Evolutionary conservation across 1,140 invertebrate species (phyloP), one percentile per base, ranked within the genome.

Genomic region (Ctenoplectra terminalis): DNA sequence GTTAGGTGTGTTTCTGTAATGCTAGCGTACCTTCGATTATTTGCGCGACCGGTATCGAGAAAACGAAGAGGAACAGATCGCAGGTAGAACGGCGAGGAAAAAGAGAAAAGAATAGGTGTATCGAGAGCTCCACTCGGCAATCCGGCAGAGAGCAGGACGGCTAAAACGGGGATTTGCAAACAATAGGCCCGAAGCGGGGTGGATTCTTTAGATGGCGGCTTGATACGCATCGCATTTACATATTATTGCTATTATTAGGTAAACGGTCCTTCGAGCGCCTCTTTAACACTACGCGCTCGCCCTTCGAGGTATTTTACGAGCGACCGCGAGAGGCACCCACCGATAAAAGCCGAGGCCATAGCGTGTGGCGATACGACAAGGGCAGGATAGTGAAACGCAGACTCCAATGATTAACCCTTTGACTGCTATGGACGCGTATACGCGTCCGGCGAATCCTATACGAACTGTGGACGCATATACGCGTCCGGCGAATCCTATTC

Each of bases 241-340:
- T 93, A 93, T 93, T 92, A 93, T 93, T 93, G 92, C 92, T 93
- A 92, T 93, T 93, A 93, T 93, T 93, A 93, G 92, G 92, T 93
- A 92, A 93, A 93, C 91, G 92, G 90, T 93, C 88, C 90, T 91
- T 82, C 89, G 89, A 91, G 90, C 91, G 90, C 87, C 90, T 92
- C 90, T 92, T 92, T 91, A 91, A 92, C 91, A 92, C 91, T 91
- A 90, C 89, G 82, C 74, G 78, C 89, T 90, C 86, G 87, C 90
- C 87, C 91, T 89, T 90, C 88, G 85, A 89, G 87, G 85, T 91
- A 91, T 90, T 92, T 92, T 91, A 92, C 90, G 90, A 90, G 89
- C 88, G 79, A 81, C 77, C 89, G 84, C 84, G 56, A 81, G 81
- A 75, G 43, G 34, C 52, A 72, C 61, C 66, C 82, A 54, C 70